Evolutionary conservation across 2,888 invertebrate genomes (phyloP).

Genomic region (Mesochorus sp.): DNA sequence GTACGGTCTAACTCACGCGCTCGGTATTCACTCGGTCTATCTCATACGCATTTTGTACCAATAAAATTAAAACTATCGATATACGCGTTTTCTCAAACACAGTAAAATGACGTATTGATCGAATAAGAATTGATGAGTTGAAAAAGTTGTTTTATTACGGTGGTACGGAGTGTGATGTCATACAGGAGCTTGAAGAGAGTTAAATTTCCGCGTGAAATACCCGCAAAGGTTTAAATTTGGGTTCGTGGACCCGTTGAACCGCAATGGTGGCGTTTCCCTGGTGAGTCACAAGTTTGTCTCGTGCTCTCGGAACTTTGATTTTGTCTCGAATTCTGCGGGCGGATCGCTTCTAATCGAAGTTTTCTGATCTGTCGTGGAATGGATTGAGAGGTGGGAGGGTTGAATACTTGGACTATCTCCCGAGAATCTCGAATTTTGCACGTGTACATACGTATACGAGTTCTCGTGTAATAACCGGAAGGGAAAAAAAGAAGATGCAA

Average conservation of each 20-base stretch:
- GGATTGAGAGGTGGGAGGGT: too few relatives aligned
- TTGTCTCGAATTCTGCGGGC: slow-evolving; percentile 9
- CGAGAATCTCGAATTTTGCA: neutral
- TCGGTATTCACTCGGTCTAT: too few relatives aligned
- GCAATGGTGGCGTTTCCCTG: neutral
- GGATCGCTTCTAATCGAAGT: slow-evolving; percentile 28
- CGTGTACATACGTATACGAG: neutral
- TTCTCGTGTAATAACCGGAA: too few relatives aligned
- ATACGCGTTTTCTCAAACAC: too few relatives aligned
- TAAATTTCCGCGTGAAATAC: slow-evolving; percentile 10
- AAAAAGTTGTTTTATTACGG: too few relatives aligned
- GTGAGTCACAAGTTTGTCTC: slow-evolving; percentile 30
- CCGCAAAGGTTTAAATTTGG: neutral
- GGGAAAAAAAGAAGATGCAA: slow-evolving; percentile 9
- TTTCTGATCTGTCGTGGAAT: slow-evolving; percentile 7
- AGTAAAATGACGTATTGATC: too few relatives aligned
- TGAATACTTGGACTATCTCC: neutral
- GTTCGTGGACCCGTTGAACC: slow-evolving; percentile 18
- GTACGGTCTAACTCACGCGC: too few relatives aligned
- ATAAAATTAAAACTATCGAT: neutral
- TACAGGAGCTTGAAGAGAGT: neutral
- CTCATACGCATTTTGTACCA: too few relatives aligned
- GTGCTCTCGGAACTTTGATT: neutral
- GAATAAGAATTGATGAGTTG: too few relatives aligned
- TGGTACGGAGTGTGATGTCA: too few relatives aligned